Evolutionary conservation across 2,797 vertebrate species (phyloP).

Genomic region (Nasua narica): DNA sequence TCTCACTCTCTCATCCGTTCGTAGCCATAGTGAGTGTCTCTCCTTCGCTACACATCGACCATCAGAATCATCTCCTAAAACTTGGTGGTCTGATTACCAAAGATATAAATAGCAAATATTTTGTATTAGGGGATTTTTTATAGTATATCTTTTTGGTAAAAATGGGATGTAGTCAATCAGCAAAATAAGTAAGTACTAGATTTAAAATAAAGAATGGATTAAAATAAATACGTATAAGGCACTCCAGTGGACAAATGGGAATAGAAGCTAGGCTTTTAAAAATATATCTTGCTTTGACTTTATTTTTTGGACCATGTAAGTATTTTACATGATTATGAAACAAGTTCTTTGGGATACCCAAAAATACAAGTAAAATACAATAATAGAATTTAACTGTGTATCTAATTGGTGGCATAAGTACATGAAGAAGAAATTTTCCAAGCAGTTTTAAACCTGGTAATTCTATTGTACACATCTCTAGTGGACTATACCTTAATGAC

Average conservation of each 20-base stretch:
- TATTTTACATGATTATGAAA: background rate
- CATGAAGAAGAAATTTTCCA: background rate
- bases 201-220: constrained; percentile 9
- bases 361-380: constrained; percentile 34
- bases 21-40: background rate
- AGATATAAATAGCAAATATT: background rate
- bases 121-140: background rate
- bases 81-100: background rate
- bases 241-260: background rate
- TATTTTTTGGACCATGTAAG: background rate
- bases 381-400: background rate
- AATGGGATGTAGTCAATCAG: background rate
- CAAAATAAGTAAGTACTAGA: background rate
- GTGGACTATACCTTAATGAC: background rate
- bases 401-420: background rate
- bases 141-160: background rate
- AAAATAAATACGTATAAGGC: background rate
- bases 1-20: background rate
- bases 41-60: background rate
- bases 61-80: background rate
- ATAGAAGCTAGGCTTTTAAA: background rate
- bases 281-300: background rate
- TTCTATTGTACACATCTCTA: background rate
- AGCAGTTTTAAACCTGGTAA: background rate
- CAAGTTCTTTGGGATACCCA: background rate